Evolutionary conservation across 1,140 invertebrate species (phyloP).

Genomic region (Cyclargus thomasi): DNA sequence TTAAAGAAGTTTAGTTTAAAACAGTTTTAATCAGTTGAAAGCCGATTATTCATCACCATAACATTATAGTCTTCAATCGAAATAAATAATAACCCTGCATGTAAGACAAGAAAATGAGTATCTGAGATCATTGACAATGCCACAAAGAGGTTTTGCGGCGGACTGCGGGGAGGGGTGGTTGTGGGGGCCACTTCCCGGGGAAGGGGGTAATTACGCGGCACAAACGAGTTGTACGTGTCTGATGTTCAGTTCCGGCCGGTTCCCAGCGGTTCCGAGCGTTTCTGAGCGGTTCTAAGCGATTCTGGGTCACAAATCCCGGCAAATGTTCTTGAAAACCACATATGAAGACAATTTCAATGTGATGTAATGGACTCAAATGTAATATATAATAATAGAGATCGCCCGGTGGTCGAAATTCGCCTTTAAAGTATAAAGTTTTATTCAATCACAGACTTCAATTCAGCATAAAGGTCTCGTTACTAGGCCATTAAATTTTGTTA

Average conservation of each 20-base stretch:
- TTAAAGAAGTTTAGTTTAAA: too few species aligned
- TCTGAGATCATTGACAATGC: constrained; percentile 6
- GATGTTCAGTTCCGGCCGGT: constrained; percentile 9
- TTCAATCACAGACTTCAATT: too few species aligned
- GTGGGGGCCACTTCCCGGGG: constrained; percentile 17
- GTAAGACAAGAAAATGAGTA: not conserved
- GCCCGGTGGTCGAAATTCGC: too few species aligned
- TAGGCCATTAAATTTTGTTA: too few species aligned
- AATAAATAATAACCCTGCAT: not conserved
- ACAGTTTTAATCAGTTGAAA: too few species aligned
- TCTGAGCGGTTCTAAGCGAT: not conserved
- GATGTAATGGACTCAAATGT: not conserved
- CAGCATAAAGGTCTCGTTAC: too few species aligned
- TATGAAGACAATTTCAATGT: not conserved
- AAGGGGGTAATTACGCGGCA: constrained; percentile 21
- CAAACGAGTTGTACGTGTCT: constrained; percentile 17
- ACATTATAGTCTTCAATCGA: too few species aligned
- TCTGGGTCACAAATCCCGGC: not conserved
- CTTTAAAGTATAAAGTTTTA: too few species aligned
- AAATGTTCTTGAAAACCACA: not conserved
- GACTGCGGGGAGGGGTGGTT: constrained; percentile 6
- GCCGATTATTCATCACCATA: too few species aligned
- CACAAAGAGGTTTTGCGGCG: constrained; percentile 16
- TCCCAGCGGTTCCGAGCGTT: not conserved
- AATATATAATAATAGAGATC: not conserved